phyloP scores from a whole-genome alignment of 2,113 vertebrate species.

The Perognathus longimembris region DNA sequence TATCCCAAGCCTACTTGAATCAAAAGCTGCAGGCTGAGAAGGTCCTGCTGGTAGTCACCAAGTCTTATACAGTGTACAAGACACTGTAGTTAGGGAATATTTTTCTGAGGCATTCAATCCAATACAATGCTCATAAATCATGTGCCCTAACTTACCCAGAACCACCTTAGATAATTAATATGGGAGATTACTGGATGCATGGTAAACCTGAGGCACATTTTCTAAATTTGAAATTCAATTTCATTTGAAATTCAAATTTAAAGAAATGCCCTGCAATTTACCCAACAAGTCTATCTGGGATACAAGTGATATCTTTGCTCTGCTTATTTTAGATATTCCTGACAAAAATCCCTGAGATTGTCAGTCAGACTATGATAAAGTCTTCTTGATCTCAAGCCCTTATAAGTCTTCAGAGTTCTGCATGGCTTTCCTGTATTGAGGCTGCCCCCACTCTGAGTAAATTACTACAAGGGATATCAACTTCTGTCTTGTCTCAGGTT shows the following conservation, averaged over 20 bases:
- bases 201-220: neutral
- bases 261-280: neutral
- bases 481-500: neutral
- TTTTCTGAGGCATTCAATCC: neutral
- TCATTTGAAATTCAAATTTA: slow-evolving; percentile 40
- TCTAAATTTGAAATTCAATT: neutral
- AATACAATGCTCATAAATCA: neutral
- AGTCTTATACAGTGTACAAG: too few relatives aligned
- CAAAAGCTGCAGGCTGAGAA: neutral
- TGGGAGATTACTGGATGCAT: neutral
- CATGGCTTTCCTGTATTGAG: neutral
- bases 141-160: neutral
- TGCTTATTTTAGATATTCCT: neutral
- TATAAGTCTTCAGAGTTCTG: neutral
- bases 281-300: neutral
- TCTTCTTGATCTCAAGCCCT: neutral
- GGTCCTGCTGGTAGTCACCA: too few relatives aligned
- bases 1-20: neutral
- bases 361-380: too few relatives aligned
- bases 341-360: too few relatives aligned
- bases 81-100: neutral
- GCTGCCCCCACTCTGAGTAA: neutral
- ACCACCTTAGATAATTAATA: neutral
- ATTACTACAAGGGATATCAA: neutral
- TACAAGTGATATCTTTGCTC: neutral